A percentile compares a stretch with the other conserved stretches of the same genome.
phyloP scores from a whole-genome alignment of 1,140 invertebrate genomes.

The Ectropis grisescens region DNA sequence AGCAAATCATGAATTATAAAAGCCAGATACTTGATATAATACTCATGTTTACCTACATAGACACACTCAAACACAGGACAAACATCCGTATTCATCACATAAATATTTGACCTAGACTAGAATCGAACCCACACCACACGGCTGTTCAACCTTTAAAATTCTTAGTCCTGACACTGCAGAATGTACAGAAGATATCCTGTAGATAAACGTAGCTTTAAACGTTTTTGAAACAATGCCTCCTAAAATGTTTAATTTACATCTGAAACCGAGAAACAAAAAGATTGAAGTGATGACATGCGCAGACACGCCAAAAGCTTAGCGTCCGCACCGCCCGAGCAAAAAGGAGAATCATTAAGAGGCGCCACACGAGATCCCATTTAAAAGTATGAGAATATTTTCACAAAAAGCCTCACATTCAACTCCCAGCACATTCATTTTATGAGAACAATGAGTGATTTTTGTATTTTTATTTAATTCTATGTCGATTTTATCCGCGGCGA shows the following conservation, averaged over 20 bases:
- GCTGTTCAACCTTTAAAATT: too few relatives aligned
- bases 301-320: slow-evolving; percentile 52
- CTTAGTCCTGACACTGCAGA: too few relatives aligned
- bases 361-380: slow-evolving; percentile 66
- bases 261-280: slow-evolving; percentile 53
- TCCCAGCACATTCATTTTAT: slow-evolving; percentile 68
- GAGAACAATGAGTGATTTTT: slow-evolving; percentile 70
- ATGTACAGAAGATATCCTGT: too few relatives aligned
- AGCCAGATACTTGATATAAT: too few relatives aligned
- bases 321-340: slow-evolving; percentile 40
- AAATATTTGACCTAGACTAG: too few relatives aligned
- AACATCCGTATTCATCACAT: too few relatives aligned
- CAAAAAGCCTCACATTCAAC: slow-evolving; percentile 67
- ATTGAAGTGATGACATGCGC: slow-evolving; percentile 42
- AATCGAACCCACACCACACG: too few relatives aligned
- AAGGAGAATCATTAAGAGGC: slow-evolving; percentile 65
- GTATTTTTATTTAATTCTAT: slow-evolving; percentile 67
- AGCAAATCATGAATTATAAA: too few relatives aligned
- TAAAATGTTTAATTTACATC: slow-evolving; percentile 66
- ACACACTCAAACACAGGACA: too few relatives aligned
- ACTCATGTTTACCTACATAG: too few relatives aligned
- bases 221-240: slow-evolving; percentile 50
- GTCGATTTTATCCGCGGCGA: slow-evolving; percentile 63
- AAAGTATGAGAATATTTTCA: slow-evolving; percentile 69
- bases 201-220: too few relatives aligned